Base-by-base conservation (phyloP, 2,888 invertebrate genomes). In the Zhuqinia jingwanae region DNA sequence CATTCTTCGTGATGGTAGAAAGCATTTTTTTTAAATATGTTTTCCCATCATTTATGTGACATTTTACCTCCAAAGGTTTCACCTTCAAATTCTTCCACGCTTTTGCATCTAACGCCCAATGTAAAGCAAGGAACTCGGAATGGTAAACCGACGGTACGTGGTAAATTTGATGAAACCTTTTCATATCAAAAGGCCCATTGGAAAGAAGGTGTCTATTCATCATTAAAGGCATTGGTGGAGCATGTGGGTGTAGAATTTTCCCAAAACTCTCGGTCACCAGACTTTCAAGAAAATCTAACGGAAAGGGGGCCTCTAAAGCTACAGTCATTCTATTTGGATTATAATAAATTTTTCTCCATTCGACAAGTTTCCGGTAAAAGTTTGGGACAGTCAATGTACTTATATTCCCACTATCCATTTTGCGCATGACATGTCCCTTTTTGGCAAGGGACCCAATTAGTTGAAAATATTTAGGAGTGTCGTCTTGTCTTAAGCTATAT, bases 321-420 rank as follows among this genome's bases (percentile, higher is more conserved):
- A 89, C 53, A 0, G 89, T 88, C 82, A 89, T 87, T 42, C 84
- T 84, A 56, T 75, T 76, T 0, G 85, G 83, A 13, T 50, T 73
- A 36, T 89, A 89, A 25, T 89, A 73, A 13, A 53, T 53, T 0
- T 56, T 47, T 20, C 79, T 36, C 88, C 88, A 89, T 22, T 85
- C 76, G 0, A 80, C 45, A 0, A 89, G 60, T 6, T 78, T 80
- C 20, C 76, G 22, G 45, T 70, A 82, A 53, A 89, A 77, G 1
- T 84, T 70, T 17, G 84, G 78, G 10, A 81, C 80, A 20, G 65
- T 25, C 0, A 89, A 27, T 0, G 89, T 88, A 1, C 25, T 58
- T 3, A 76, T 73, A 45, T 88, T 89, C 0, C 89, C 89, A 50
- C 73, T 77, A 27, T 85, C 83, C 81, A 88, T 88, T 10, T 68